Evolutionary conservation across 1,140 invertebrate species (phyloP), one percentile per base, ranked within the genome.

Genomic region (Halictus rubicundus): DNA sequence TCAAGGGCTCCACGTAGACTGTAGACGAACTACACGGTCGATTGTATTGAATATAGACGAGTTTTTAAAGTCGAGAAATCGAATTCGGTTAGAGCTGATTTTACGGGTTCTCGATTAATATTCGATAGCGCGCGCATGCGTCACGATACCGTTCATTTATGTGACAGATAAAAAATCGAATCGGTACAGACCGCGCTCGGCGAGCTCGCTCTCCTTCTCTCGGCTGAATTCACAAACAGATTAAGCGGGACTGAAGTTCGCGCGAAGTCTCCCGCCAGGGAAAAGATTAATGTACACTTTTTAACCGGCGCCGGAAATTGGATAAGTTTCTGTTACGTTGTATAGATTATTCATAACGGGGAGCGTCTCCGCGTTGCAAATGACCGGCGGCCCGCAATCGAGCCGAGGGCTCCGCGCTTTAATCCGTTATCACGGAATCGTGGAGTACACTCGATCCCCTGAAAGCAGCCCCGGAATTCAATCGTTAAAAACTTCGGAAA

Each of bases 271-370:
- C 21, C 54, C 23, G 66, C 61, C 65, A 61, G 19, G 42, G 25
- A 37, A 52, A 61, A 78, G 75, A 78, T 78, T 78, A 78, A 78
- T 78, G 68, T 39, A 52, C 42, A 70, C 69, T 78, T 78, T 77
- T 42, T 70, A 63, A 70, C 61, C 27, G 37, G 23, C 3, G 1
- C 10, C 27, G 75, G 68, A 78, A 78, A 78, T 78, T 78, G 66
- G 75, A 78, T 70, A 70, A 78, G 66, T 78, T 78, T 19, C 25
- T 12, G 75, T 27, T 49, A 63, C 46, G 54, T 70, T 61, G 42
- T 54, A 39, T 49, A 61, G 39, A 52, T 69, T 70, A 70, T 70
- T 49, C 57, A 52, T 25, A 68, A 61, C 66, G 19, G n/a, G n/a
- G 32, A 21, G 23, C 39, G 37, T 32, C 46, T 4, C 39, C 39